These are phyloP conservation scores for Neomorphus geoffroyi DNA, from an alignment of 2,797 vertebrate genomes.

Conservation along the genomic window DNA sequence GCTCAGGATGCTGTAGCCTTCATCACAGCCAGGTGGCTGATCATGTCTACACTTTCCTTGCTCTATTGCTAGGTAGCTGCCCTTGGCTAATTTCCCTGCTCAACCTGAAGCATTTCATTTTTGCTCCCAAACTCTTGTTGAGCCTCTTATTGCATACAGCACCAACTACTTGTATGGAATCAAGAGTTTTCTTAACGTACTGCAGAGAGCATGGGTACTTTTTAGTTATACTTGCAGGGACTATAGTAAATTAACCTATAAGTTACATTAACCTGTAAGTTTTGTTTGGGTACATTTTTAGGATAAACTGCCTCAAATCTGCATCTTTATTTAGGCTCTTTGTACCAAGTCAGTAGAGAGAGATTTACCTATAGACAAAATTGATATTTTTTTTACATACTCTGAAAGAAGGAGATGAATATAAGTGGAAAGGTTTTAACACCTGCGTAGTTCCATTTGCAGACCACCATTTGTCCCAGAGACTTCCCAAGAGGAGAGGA, in stretches of 20 bases:
- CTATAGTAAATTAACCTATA: neutral
- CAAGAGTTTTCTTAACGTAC: neutral
- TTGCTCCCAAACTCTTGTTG: neutral
- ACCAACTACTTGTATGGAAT: neutral
- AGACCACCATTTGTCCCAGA: neutral
- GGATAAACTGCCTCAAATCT: neutral
- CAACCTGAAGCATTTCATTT: neutral
- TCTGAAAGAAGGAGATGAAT: neutral
- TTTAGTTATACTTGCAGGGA: neutral
- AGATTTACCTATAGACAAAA: neutral
- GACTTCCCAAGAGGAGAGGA: neutral
- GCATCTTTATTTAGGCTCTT: neutral
- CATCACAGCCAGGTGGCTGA: too few relatives aligned
- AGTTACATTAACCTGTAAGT: neutral
- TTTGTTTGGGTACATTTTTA: neutral
- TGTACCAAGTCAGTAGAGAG: neutral
- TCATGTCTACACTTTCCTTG: neutral
- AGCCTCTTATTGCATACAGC: neutral
- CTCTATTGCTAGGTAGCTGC: neutral
- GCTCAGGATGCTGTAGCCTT: neutral
- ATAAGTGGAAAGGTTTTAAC: neutral
- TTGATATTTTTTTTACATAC: accelerated
- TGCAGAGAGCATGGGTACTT: neutral
- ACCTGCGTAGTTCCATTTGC: neutral
- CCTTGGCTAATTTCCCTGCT: neutral